Percentiles rank a stretch among this genome's conserved stretches.
These are phyloP conservation scores for Potamilus streckersoni DNA, from an alignment of 1,140 invertebrate genomes.

Conservation along the genomic window DNA sequence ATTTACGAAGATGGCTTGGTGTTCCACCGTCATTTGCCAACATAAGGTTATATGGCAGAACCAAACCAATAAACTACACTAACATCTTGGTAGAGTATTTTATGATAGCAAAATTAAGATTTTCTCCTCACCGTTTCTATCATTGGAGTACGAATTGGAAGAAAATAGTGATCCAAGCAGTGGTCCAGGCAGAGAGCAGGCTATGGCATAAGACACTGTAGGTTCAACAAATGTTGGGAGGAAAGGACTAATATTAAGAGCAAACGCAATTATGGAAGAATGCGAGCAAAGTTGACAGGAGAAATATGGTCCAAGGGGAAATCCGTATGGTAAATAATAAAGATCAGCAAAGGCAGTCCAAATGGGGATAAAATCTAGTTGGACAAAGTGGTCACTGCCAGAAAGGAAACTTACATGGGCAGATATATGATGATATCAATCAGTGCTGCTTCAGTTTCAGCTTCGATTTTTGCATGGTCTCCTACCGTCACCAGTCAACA, in stretches of 20 bases:
- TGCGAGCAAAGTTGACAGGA: neutral
- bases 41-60: slow-evolving; percentile 21
- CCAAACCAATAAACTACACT: slow-evolving; percentile 12
- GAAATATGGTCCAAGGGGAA: no score
- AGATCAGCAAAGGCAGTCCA: no score
- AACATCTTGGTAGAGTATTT: slow-evolving; percentile 18
- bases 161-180: slow-evolving; percentile 9
- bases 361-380: no score
- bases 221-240: neutral
- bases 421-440: no score
- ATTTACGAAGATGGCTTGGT: slow-evolving; percentile 6
- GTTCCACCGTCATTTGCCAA: slow-evolving; percentile 21
- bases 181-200: slow-evolving; percentile 2
- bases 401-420: no score
- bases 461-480: no score
- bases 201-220: slow-evolving; percentile 7
- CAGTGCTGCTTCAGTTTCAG: no score
- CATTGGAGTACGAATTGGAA: slow-evolving; percentile 14
- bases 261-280: neutral
- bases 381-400: no score
- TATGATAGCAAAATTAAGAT: slow-evolving; percentile 10
- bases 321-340: no score
- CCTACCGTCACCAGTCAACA: no score
- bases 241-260: neutral
- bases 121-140: neutral